phyloP scores from a whole-genome alignment of 2,888 invertebrate species.

The Halictus ligatus region DNA sequence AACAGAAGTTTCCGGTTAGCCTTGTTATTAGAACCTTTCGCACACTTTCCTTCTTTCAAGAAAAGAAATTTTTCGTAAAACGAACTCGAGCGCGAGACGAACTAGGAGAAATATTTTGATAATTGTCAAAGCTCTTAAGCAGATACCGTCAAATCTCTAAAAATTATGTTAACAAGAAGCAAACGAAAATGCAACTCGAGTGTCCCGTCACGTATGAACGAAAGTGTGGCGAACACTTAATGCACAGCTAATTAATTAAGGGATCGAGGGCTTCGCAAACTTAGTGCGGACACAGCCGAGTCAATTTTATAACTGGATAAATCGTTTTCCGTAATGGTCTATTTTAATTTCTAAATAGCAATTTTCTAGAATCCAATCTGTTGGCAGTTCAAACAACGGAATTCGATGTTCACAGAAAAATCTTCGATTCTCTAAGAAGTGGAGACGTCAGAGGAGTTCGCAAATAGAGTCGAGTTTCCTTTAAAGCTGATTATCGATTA shows the following conservation, averaged over 20 bases:
- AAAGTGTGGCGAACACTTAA: too few relatives aligned
- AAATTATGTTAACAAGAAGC: background rate
- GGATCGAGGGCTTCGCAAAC: background rate
- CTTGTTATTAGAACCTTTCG: background rate
- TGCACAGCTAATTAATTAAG: background rate
- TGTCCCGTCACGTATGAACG: background rate
- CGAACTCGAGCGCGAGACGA: background rate
- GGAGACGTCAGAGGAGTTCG: background rate
- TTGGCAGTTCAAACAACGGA: background rate
- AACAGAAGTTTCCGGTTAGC: background rate
- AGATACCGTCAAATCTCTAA: too few relatives aligned
- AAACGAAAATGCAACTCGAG: background rate
- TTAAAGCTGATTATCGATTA: conserved; percentile 14
- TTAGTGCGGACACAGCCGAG: background rate
- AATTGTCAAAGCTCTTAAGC: background rate
- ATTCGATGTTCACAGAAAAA: background rate
- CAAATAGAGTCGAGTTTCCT: background rate
- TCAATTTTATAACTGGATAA: background rate
- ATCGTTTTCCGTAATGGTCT: background rate
- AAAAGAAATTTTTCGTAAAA: background rate
- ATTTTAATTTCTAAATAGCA: background rate
- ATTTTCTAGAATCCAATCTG: background rate
- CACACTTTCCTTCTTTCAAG: background rate
- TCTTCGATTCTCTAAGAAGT: background rate
- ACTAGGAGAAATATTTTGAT: background rate